Percentiles rank a stretch among this genome's conserved stretches.
phyloP scores from a whole-genome alignment of 2,797 vertebrate species.

The Borostomias antarcticus region DNA sequence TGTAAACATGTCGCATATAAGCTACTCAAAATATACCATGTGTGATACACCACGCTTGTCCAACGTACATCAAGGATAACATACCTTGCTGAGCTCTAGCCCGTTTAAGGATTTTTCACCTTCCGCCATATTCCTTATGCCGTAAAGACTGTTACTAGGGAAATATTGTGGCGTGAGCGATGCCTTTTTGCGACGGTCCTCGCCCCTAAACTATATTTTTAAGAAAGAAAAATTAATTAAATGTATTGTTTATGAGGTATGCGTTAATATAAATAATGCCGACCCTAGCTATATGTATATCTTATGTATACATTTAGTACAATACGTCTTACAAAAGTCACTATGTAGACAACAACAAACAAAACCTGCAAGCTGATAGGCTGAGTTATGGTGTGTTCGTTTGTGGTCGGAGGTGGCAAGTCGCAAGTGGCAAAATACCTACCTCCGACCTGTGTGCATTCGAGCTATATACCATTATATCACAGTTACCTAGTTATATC shows the following conservation, averaged over 20 bases:
- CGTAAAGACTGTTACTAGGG: slow-evolving; percentile 65
- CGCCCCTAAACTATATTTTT: not conserved
- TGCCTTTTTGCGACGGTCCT: slow-evolving; percentile 22
- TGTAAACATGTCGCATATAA: not conserved
- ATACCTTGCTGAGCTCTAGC: slow-evolving; percentile 75
- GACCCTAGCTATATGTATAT: not conserved
- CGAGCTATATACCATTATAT: no score
- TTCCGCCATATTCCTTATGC: slow-evolving; percentile 81
- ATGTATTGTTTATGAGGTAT: not conserved
- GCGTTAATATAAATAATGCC: not conserved
- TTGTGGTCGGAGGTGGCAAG: no score
- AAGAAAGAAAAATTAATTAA: not conserved
- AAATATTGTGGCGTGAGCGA: slow-evolving; percentile 20
- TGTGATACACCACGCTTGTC: not conserved
- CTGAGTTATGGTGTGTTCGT: slow-evolving; percentile 4
- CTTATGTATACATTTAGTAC: not conserved
- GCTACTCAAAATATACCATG: not conserved
- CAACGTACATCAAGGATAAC: slow-evolving; percentile 41
- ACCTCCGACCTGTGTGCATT: no score
- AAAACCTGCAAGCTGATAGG: slow-evolving; percentile 27
- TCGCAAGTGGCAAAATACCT: no score
- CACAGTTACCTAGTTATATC: no score
- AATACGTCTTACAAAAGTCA: not conserved
- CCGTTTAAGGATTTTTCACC: slow-evolving; percentile 60
- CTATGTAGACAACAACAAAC: slow-evolving; percentile 16